A percentile compares a stretch with the other conserved stretches of the same genome.
phyloP scores from a whole-genome alignment of 2,888 invertebrate species.

The Hemistola chrysoprasaria region DNA sequence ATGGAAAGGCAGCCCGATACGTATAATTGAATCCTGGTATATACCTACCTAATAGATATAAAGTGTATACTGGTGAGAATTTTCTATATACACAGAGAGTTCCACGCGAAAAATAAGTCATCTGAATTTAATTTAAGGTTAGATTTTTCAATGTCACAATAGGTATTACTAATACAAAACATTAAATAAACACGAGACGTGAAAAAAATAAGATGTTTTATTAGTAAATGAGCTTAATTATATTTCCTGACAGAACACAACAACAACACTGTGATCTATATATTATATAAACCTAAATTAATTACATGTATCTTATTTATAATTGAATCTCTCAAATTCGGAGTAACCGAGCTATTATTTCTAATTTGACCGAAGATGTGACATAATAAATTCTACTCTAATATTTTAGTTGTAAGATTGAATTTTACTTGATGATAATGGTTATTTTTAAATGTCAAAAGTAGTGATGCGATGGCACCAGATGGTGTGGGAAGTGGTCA shows the following conservation, averaged over 20 bases:
- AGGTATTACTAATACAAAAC: constrained; percentile 11
- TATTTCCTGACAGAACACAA: constrained; percentile 1
- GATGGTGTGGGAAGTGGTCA: constrained; percentile 60
- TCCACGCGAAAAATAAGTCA: constrained; percentile 1
- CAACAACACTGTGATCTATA: constrained; percentile 1
- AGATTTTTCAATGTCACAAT: too few species aligned
- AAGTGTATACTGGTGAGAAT: too few species aligned
- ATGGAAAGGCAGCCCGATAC: constrained; percentile 47
- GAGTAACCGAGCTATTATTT: constrained; percentile 11
- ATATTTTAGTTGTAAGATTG: constrained; percentile 15
- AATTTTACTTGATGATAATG: constrained; percentile 20
- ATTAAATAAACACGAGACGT: background rate
- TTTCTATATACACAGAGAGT: too few species aligned
- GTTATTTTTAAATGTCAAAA: constrained; percentile 53
- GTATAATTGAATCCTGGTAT: too few species aligned
- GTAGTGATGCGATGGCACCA: constrained; percentile 45
- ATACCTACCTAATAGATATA: too few species aligned
- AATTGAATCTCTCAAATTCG: constrained; percentile 12
- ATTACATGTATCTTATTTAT: constrained; percentile 5
- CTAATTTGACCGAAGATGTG: constrained; percentile 1
- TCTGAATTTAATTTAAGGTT: too few species aligned
- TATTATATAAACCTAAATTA: constrained; percentile 4
- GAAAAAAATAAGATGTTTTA: background rate
- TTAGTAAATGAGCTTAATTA: constrained; percentile 10
- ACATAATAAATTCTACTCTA: constrained; percentile 21